These are phyloP conservation scores for Siphamia tubifer DNA, from an alignment of 2,113 vertebrate genomes.

Conservation along the genomic window DNA sequence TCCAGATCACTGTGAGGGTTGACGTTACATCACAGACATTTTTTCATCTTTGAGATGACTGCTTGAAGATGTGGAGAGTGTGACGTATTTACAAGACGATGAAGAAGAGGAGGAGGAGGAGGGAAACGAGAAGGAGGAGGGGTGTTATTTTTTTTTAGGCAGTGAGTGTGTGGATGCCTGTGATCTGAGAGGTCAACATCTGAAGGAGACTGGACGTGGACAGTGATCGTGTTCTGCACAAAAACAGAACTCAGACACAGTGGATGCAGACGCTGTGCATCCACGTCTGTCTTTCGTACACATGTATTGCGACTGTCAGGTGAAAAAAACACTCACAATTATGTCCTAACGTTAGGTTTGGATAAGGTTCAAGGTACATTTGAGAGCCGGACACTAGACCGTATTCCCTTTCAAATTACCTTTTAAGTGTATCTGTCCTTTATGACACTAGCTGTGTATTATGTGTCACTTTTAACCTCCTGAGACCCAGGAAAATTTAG, in stretches of 20 bases:
- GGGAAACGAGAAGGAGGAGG: too few relatives aligned
- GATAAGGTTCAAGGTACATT: too few relatives aligned
- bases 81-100: slow-evolving; percentile 49
- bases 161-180: slow-evolving; percentile 4
- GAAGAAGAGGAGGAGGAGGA: not conserved
- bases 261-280: not conserved
- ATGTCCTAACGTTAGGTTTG: not conserved
- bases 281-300: not conserved
- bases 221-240: not conserved
- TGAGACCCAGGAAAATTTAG: too few relatives aligned
- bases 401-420: too few relatives aligned
- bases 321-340: not conserved
- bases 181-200: not conserved
- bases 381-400: too few relatives aligned
- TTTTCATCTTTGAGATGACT: slow-evolving; percentile 22
- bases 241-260: not conserved
- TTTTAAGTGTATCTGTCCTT: too few relatives aligned
- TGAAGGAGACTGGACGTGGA: not conserved
- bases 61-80: slow-evolving; percentile 10
- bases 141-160: not conserved
- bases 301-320: not conserved
- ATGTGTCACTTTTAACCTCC: too few relatives aligned
- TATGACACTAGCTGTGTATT: too few relatives aligned
- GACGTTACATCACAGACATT: not conserved
- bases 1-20: slow-evolving; percentile 4